These are phyloP conservation scores for Gobiocypris rarus DNA, from an alignment of 2,113 vertebrate species.

Conservation along the genomic window DNA sequence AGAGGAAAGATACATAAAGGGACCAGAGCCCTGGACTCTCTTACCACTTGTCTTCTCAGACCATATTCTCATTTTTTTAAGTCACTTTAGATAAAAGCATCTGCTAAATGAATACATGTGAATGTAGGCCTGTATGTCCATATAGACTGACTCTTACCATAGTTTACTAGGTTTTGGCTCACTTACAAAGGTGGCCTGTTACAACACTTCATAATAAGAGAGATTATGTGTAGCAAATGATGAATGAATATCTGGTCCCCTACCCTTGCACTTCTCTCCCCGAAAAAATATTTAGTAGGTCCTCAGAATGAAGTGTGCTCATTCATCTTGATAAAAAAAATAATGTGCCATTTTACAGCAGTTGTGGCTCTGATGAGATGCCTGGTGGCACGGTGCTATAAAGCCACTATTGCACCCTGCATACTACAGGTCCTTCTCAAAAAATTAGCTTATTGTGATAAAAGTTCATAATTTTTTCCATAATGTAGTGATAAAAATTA, in stretches of 20 bases:
- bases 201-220: not conserved
- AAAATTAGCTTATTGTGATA: no score
- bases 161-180: not conserved
- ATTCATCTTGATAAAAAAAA: constrained; percentile 40
- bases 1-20: not conserved
- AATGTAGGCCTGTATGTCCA: not conserved
- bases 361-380: not conserved
- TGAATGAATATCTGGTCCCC: not conserved
- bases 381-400: not conserved
- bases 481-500: no score
- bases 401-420: constrained; percentile 2
- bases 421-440: no score
- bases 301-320: constrained; percentile 24
- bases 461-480: no score
- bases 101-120: not conserved
- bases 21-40: not conserved
- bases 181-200: not conserved
- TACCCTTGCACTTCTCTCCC: constrained; percentile 56
- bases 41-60: not conserved
- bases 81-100: not conserved
- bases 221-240: not conserved
- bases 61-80: not conserved
- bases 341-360: constrained; percentile 3
- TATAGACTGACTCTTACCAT: not conserved
- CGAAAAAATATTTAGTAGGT: constrained; percentile 18